These are phyloP conservation scores for Alsophila aescularia DNA, from an alignment of 2,888 invertebrate genomes.

Conservation along the genomic window DNA sequence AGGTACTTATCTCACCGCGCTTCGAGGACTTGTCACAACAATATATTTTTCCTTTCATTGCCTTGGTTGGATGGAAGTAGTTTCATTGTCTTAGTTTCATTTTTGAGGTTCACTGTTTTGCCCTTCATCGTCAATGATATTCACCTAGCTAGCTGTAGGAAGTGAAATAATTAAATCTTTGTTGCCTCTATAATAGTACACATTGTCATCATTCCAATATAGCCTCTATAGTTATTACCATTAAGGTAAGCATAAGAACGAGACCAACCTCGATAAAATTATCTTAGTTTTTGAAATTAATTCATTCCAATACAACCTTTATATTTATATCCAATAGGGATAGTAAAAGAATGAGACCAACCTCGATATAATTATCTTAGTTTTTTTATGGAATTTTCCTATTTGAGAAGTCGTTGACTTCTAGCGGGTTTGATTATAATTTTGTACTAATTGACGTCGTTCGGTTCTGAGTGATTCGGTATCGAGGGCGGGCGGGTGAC, in stretches of 20 bases:
- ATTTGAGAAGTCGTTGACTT: slow-evolving; percentile 51
- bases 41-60: slow-evolving; percentile 43
- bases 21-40: slow-evolving; percentile 48
- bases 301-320: slow-evolving; percentile 11
- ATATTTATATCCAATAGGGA: slow-evolving; percentile 23
- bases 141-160: slow-evolving; percentile 11
- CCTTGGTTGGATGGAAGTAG: slow-evolving; percentile 27
- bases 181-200: slow-evolving; percentile 20
- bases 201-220: too few relatives aligned
- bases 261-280: too few relatives aligned
- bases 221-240: too few relatives aligned
- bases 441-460: slow-evolving; percentile 36
- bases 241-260: too few relatives aligned
- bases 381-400: slow-evolving; percentile 34
- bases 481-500: slow-evolving; percentile 61
- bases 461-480: slow-evolving; percentile 50
- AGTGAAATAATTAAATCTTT: slow-evolving; percentile 1
- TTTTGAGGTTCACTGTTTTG: slow-evolving; percentile 6
- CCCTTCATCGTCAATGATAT: slow-evolving; percentile 14
- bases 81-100: slow-evolving; percentile 8
- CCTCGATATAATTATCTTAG: neutral
- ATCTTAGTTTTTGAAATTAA: slow-evolving; percentile 1
- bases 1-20: slow-evolving; percentile 52
- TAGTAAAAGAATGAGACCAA: neutral
- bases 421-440: slow-evolving; percentile 38